phyloP scores from a whole-genome alignment of 2,888 invertebrate genomes.

The Microdon myrmicae region DNA sequence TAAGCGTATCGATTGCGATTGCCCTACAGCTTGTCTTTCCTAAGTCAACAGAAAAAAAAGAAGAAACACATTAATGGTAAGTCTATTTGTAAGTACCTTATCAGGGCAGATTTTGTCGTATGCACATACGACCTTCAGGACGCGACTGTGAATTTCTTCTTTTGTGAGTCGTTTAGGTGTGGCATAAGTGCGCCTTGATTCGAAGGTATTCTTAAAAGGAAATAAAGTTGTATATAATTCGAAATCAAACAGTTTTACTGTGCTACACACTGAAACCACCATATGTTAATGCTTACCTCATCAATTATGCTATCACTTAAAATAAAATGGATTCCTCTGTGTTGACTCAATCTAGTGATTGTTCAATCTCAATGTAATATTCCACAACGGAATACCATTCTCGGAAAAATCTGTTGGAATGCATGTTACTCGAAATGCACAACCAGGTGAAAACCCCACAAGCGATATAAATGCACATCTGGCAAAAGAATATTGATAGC shows the following conservation, averaged over 20 bases:
- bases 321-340: too few relatives aligned
- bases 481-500: too few relatives aligned
- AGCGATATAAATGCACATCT: too few relatives aligned
- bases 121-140: constrained; percentile 85
- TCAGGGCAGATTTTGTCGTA: constrained; percentile 89
- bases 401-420: too few relatives aligned
- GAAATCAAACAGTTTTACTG: neutral
- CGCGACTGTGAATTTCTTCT: constrained; percentile 80
- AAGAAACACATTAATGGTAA: constrained; percentile 58
- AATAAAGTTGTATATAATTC: neutral
- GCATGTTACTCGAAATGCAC: too few relatives aligned
- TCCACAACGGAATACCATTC: too few relatives aligned
- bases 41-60: constrained; percentile 58
- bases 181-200: constrained; percentile 56
- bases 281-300: neutral
- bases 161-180: constrained; percentile 69
- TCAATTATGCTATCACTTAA: too few relatives aligned
- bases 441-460: too few relatives aligned
- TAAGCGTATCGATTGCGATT: constrained; percentile 73
- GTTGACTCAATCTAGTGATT: too few relatives aligned
- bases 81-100: constrained; percentile 77
- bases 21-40: constrained; percentile 67
- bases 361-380: too few relatives aligned
- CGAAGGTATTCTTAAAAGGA: constrained; percentile 15
- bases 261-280: neutral